Evolutionary conservation across 2,797 vertebrate genomes (phyloP).

Genomic region (Notoglanidium macrostoma): DNA sequence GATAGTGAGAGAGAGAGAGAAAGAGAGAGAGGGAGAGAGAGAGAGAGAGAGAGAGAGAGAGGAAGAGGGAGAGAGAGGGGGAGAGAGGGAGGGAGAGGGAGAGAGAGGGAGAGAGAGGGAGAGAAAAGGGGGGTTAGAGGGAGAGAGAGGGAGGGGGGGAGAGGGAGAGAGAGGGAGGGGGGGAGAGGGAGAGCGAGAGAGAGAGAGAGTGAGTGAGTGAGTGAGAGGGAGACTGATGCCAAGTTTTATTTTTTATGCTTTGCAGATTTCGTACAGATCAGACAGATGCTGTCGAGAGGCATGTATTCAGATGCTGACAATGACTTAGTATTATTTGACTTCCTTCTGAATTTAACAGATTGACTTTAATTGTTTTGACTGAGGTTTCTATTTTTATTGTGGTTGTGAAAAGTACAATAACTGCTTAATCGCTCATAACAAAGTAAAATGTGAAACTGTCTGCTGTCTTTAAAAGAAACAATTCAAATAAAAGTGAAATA

Average conservation of each 20-base stretch:
- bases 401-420: not conserved
- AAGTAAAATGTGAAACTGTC: not conserved
- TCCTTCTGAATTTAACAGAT: not conserved
- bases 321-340: not conserved
- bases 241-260: not conserved
- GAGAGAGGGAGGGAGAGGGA: not conserved
- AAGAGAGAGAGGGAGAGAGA: not conserved
- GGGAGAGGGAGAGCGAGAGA: no score
- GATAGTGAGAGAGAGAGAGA: not conserved
- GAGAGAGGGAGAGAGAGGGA: not conserved
- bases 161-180: no score
- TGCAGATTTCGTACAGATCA: not conserved
- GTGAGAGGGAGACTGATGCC: not conserved
- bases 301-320: not conserved
- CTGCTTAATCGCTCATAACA: conserved; percentile 13
- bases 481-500: conserved; percentile 20
- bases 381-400: conserved; percentile 24
- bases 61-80: not conserved
- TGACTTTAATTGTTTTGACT: conserved; percentile 18
- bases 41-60: not conserved
- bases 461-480: conserved; percentile 5
- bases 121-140: no score
- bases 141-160: no score
- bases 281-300: not conserved
- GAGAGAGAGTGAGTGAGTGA: no score